Conservation (phyloP, 1,140 invertebrate species). For the Megalopta genalis region DNA sequence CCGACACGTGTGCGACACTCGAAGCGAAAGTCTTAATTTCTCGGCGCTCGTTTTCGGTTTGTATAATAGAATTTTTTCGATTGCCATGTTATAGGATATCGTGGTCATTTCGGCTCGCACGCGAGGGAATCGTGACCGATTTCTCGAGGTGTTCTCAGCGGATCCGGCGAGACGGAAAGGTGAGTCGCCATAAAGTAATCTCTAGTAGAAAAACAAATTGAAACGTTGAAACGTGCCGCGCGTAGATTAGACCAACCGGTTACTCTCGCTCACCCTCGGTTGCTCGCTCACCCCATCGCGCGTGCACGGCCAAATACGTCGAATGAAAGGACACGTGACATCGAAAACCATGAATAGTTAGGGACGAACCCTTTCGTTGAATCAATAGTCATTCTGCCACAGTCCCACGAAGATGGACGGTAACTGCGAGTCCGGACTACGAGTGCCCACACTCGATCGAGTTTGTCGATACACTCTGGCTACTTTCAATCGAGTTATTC, state of each 20-base stretch:
- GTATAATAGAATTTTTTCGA: no score
- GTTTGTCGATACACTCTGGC: conserved; percentile 43
- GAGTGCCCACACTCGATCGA: conserved; percentile 25
- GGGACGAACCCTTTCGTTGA: conserved; percentile 60
- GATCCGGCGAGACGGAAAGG: conserved; percentile 39
- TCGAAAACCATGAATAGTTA: conserved; percentile 64
- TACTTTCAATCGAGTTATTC: conserved; percentile 45
- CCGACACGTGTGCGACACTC: no score
- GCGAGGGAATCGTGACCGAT: background rate
- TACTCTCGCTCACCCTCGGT: conserved; percentile 49
- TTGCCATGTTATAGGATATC: no score
- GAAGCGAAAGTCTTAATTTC: no score
- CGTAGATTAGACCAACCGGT: conserved; percentile 66
- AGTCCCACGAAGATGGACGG: conserved; percentile 51
- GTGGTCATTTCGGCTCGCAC: no score
- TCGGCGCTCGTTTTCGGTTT: no score
- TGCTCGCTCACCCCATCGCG: background rate
- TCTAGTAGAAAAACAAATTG: conserved; percentile 61
- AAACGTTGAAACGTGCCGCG: conserved; percentile 63
- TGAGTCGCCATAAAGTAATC: conserved; percentile 44
- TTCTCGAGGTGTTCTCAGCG: background rate
- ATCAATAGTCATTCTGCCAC: conserved; percentile 63
- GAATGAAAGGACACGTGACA: conserved; percentile 65
- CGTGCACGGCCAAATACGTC: background rate
- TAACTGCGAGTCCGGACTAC: conserved; percentile 13